phyloP scores from a whole-genome alignment of 2,888 invertebrate species.

The Dichetophora obliterata region DNA sequence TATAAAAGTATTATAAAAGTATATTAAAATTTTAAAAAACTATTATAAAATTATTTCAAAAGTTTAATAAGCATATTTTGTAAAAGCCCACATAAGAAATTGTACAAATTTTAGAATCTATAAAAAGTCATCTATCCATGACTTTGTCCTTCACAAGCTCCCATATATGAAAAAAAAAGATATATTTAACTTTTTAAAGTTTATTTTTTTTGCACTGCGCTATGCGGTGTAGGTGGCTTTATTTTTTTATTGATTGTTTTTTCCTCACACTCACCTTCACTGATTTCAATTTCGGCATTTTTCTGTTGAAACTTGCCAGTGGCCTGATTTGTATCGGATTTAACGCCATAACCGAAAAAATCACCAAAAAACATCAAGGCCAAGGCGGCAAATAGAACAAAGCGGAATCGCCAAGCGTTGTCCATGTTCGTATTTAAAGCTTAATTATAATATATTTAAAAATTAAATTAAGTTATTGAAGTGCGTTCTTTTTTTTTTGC shows the following conservation, averaged over 20 bases:
- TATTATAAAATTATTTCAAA: too few relatives aligned
- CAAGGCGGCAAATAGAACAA: conserved; percentile 66
- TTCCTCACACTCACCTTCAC: conserved; percentile 64
- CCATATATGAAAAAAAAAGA: too few relatives aligned
- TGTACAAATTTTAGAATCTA: too few relatives aligned
- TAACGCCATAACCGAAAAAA: conserved; percentile 67
- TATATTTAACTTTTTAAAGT: too few relatives aligned
- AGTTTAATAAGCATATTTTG: too few relatives aligned
- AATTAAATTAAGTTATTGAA: conserved; percentile 25
- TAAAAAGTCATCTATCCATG: too few relatives aligned
- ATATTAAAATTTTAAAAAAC: too few relatives aligned
- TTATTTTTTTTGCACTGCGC: too few relatives aligned
- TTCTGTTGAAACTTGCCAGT: conserved; percentile 65
- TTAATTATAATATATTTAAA: background rate
- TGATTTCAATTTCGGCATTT: conserved; percentile 67
- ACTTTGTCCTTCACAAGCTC: too few relatives aligned
- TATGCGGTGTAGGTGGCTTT: background rate
- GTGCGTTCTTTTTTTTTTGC: background rate
- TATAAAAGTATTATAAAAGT: too few relatives aligned
- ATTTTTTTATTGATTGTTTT: background rate
- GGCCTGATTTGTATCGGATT: conserved; percentile 64
- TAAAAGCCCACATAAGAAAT: too few relatives aligned
- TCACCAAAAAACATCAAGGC: conserved; percentile 68
- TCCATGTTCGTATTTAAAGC: conserved; percentile 56
- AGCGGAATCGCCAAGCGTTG: conserved; percentile 69